Evolutionary conservation across 64 coral and sea anemone genomes (phyloP).

Genomic region (Platygyra sinensis): DNA sequence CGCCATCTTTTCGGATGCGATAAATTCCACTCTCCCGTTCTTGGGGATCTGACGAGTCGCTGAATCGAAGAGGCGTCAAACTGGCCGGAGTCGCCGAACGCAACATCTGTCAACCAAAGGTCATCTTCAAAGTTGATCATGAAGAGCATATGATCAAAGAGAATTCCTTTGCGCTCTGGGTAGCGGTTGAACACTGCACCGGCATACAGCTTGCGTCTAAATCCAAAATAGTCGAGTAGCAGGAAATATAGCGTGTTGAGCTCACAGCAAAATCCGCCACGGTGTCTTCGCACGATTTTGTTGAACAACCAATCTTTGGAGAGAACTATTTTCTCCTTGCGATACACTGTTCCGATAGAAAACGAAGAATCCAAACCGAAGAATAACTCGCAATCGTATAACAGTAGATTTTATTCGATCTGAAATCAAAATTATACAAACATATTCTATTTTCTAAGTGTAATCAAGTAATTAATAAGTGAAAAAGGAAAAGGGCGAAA

Average conservation of each 20-base stretch:
- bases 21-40: constrained; percentile 45
- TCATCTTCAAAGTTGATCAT: not conserved
- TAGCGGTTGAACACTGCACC: not conserved
- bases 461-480: too few relatives aligned
- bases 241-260: constrained; percentile 50
- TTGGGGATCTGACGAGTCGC: constrained; percentile 1
- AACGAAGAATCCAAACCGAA: too few relatives aligned
- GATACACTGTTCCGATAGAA: too few relatives aligned
- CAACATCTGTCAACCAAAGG: constrained; percentile 46
- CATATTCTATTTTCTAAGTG: too few relatives aligned
- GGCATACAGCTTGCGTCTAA: not conserved
- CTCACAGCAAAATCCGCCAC: constrained; percentile 64
- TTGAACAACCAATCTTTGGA: constrained; percentile 56
- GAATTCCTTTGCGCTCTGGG: not conserved
- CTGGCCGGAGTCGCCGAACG: constrained; percentile 37
- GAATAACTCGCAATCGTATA: too few relatives aligned
- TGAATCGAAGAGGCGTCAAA: constrained; percentile 35
- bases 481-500: too few relatives aligned
- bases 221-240: constrained; percentile 54
- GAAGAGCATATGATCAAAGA: not conserved
- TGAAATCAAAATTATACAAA: too few relatives aligned
- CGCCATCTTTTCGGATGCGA: constrained; percentile 54
- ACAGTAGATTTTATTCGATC: too few relatives aligned
- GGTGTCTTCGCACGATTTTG: constrained; percentile 55
- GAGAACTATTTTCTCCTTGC: constrained; percentile 35